Percentiles rank a stretch among this genome's conserved stretches.
Evolutionary conservation across 2,113 vertebrate genomes (phyloP).

Genomic region (Oryzias curvinotus): DNA sequence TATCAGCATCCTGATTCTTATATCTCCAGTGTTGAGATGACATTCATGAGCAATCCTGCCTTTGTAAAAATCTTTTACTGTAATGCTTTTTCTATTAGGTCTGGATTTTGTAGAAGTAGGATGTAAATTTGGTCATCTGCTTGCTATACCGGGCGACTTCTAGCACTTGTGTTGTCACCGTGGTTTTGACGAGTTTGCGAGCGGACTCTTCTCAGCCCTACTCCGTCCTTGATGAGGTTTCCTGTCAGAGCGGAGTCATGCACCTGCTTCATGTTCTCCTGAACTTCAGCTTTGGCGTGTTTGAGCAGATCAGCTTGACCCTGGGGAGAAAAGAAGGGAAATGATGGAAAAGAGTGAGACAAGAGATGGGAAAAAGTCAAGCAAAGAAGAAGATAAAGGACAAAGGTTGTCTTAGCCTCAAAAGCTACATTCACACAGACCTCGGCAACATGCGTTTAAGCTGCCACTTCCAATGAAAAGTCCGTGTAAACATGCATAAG

Average conservation of each 20-base stretch:
- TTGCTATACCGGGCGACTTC: constrained; percentile 16
- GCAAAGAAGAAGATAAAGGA: constrained; percentile 28
- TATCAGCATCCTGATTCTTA: background rate
- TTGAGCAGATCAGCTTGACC: constrained; percentile 93
- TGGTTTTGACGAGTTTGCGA: constrained; percentile 58
- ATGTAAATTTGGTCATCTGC: background rate
- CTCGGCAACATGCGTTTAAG: too few species aligned
- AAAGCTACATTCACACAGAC: too few species aligned
- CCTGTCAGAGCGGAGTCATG: constrained; percentile 87
- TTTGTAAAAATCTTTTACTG: background rate
- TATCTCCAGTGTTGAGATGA: background rate
- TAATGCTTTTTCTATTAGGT: background rate
- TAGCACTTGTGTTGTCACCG: constrained; percentile 69
- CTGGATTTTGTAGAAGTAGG: constrained; percentile 13
- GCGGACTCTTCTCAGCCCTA: constrained; percentile 53
- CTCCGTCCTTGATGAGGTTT: constrained; percentile 81
- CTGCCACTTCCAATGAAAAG: too few species aligned
- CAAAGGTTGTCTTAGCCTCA: constrained; percentile 14
- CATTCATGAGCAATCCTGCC: background rate
- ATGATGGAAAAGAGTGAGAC: background rate
- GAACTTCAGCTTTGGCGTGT: constrained; percentile 87
- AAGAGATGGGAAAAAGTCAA: background rate
- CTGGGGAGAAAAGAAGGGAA: constrained; percentile 61
- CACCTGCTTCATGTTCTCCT: constrained; percentile 94
- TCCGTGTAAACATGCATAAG: too few species aligned